phyloP scores from a whole-genome alignment of 1,140 invertebrate genomes.

The Lepeophtheirus salmonis region DNA sequence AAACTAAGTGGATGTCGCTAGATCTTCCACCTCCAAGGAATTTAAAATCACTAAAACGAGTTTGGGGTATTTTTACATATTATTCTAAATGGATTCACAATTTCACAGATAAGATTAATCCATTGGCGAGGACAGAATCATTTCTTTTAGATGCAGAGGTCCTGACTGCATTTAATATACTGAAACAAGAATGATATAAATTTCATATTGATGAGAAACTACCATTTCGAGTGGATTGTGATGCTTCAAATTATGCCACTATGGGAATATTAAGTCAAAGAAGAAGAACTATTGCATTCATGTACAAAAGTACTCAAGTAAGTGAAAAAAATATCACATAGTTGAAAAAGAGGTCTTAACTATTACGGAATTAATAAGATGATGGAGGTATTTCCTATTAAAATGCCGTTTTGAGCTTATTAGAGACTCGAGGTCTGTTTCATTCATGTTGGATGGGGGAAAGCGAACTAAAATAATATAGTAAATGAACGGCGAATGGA shows the following conservation, averaged over 20 bases:
- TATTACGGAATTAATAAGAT: neutral
- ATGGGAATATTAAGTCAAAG: neutral
- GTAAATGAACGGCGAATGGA: no score
- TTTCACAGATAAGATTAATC: neutral
- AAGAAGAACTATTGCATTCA: neutral
- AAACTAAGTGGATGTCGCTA: neutral
- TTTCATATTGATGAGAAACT: neutral
- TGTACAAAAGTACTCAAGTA: neutral
- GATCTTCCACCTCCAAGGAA: neutral
- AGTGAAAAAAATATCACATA: neutral
- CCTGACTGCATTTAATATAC: neutral
- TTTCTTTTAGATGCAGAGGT: neutral
- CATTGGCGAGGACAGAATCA: neutral
- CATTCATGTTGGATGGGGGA: neutral
- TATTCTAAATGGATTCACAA: neutral
- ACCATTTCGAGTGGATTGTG: neutral
- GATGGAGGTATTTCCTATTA: neutral
- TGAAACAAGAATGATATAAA: neutral
- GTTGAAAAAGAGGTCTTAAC: neutral
- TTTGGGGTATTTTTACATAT: neutral
- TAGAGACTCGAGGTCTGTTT: no score
- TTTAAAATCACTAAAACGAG: neutral
- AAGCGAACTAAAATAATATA: neutral
- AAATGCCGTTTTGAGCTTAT: neutral
- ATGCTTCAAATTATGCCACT: neutral